Evolutionary conservation across 2,113 vertebrate genomes (phyloP), one percentile per base, ranked within the genome.

Genomic region (Carollia perspicillata): DNA sequence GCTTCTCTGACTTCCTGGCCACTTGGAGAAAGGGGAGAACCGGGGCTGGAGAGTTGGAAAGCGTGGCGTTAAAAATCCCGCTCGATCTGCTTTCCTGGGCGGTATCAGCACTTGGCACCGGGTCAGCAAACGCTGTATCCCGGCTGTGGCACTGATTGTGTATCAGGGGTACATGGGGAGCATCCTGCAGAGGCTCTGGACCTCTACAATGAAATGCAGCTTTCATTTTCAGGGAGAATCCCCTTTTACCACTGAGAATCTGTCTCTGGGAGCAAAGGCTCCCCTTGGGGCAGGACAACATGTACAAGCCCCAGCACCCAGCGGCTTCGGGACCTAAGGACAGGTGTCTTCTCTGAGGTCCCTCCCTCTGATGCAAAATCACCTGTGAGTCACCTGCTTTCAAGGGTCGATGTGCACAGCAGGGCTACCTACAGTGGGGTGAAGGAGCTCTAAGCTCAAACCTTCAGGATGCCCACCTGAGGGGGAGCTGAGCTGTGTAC

Each of bases 1-100:
- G 0, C 0, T 0, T 3, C 65, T 37, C 65, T 58, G 22, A 75
- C 55, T 18, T 28, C 47, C 84, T 3, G 28, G 22, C 69, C 18
- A 0, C 65, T 60, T 7, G 0, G 6, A 85, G 49, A 87, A 28
- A 55, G 42, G 44, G 51, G 47, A 40, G 68, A 77, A 78, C n/a
- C 0, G 9, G 55, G 28, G 74, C 26, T 66, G 33, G 2, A 0
- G 72, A 47, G 26, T 0, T 7, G 53, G 12, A 37, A 20, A 11
- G 30, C 2, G 9, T 0, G 17, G 23, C 9, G 0, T 20, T 35
- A 20, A 30, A 44, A 42, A 6, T 40, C 66, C 58, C 0, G 0
- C 6, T 1, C 30, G 5, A 12, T 51, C 88, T 26, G 40, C 44
- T 44, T n/a, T 51, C 72, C 40, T 28, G 37, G 20, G 40, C 40